Evolutionary conservation across 2,113 vertebrate genomes (phyloP).

Genomic region (Ciconia boyciana): DNA sequence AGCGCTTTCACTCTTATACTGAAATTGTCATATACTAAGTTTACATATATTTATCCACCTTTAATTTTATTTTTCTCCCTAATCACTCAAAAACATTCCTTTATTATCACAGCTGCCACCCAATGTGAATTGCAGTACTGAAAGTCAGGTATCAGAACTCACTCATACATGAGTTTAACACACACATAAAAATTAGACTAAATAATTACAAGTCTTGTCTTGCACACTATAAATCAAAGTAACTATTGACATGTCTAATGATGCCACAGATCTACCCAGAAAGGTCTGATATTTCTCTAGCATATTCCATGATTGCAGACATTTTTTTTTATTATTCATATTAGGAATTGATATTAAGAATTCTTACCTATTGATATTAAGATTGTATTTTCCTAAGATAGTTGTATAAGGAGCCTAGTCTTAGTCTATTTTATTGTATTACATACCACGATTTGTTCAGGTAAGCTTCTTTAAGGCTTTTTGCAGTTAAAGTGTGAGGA

Average conservation of each 20-base stretch:
- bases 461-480: neutral
- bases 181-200: neutral
- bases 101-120: neutral
- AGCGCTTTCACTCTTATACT: neutral
- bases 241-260: neutral
- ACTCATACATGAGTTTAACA: neutral
- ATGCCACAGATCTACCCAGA: neutral
- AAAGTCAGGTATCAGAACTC: neutral
- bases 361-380: neutral
- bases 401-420: neutral
- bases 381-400: neutral
- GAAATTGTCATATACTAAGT: neutral
- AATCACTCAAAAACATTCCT: neutral
- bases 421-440: neutral
- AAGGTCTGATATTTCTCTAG: neutral
- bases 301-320: neutral
- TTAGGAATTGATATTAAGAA: neutral
- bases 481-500: neutral
- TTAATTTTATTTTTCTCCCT: neutral
- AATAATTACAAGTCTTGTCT: neutral
- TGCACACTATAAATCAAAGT: neutral
- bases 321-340: neutral
- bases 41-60: neutral
- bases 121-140: neutral
- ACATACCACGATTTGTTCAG: fast-evolving